A percentile compares a stretch with the other conserved stretches of the same genome.
These are phyloP conservation scores for Lutjanus campechanus DNA, from an alignment of 2,797 vertebrate genomes.

Conservation along the genomic window DNA sequence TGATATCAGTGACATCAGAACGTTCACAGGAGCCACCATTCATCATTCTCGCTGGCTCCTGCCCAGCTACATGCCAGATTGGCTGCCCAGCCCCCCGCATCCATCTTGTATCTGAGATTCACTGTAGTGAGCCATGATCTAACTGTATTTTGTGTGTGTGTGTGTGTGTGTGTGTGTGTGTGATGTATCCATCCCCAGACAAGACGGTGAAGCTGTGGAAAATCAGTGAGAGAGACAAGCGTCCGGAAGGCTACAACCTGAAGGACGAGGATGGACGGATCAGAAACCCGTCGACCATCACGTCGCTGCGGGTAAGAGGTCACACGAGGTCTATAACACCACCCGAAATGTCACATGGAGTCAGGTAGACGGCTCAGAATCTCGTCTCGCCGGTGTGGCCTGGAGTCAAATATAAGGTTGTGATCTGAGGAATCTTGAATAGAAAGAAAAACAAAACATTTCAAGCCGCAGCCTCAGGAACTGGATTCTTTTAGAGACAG, in stretches of 20 bases:
- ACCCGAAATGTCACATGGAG: constrained; percentile 10
- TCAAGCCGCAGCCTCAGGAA: background rate
- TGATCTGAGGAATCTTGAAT: background rate
- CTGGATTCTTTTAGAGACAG: background rate
- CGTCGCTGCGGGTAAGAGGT: constrained; percentile 90
- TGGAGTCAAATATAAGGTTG: background rate
- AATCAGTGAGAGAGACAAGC: constrained; percentile 97
- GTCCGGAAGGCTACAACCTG: constrained; percentile 97
- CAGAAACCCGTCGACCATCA: constrained; percentile 96
- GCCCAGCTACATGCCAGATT: constrained; percentile 84
- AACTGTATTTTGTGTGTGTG: constrained; percentile 48
- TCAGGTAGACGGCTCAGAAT: background rate
- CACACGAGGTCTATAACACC: constrained; percentile 2
- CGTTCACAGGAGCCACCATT: constrained; percentile 61
- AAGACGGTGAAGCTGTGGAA: constrained; percentile 99
- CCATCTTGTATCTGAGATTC: constrained; percentile 66
- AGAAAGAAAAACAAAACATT: constrained; percentile 5
- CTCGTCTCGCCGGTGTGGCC: background rate
- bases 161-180: constrained; percentile 47
- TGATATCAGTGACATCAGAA: constrained; percentile 72
- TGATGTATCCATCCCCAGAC: constrained; percentile 71
- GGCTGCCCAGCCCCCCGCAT: constrained; percentile 71
- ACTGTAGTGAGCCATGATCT: constrained; percentile 54
- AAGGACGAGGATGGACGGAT: constrained; percentile 98
- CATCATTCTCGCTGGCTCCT: constrained; percentile 78